Evolutionary conservation across 1,140 invertebrate genomes (phyloP).

Genomic region (Sinonovacula constricta): DNA sequence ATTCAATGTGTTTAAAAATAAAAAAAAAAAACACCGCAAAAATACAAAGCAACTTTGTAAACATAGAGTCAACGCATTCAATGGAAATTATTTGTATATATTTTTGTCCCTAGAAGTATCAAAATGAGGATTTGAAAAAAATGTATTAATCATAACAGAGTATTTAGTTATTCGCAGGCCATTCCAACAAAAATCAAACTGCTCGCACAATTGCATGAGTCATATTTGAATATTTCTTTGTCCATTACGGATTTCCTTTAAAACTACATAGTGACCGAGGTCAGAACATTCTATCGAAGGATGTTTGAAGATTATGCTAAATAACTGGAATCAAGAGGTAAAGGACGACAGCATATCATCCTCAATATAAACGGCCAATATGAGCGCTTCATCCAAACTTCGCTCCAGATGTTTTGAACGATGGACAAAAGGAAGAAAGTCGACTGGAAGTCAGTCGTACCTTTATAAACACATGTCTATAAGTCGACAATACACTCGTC

Average conservation of each 20-base stretch:
- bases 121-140: neutral
- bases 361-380: neutral
- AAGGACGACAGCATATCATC: slow-evolving; percentile 19
- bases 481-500: too few relatives aligned
- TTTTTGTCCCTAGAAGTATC: neutral
- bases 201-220: neutral
- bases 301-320: neutral
- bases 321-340: slow-evolving; percentile 12
- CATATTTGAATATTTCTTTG: neutral
- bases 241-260: neutral
- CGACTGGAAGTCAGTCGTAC: too few relatives aligned
- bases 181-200: neutral
- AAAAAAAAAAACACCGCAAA: neutral
- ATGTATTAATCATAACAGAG: neutral
- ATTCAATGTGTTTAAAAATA: neutral
- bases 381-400: neutral
- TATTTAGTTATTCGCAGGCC: neutral
- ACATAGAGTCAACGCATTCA: neutral
- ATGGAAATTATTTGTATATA: slow-evolving; percentile 5
- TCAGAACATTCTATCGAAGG: neutral
- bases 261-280: neutral
- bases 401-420: slow-evolving; percentile 23
- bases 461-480: too few relatives aligned
- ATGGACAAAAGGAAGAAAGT: too few relatives aligned
- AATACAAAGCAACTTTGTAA: slow-evolving; percentile 16